Evolutionary conservation across 2,113 vertebrate species (phyloP), one percentile per base, ranked within the genome.

Genomic region (Pachypanchax playfairii): DNA sequence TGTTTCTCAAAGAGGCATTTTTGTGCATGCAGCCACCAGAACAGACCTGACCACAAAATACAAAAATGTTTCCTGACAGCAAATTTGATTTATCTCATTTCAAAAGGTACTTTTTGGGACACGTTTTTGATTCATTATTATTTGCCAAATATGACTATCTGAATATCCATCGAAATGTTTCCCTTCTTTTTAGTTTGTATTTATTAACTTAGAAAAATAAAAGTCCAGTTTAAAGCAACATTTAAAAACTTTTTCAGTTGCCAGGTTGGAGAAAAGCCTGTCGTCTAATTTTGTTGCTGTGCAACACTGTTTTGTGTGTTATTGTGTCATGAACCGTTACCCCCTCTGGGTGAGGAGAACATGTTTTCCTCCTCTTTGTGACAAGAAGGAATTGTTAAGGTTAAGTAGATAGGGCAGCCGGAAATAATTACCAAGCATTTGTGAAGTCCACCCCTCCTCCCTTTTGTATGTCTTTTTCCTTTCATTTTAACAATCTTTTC

Each of bases 401-500:
- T 94, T 95, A 93, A 95, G 92, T 94, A 92, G 92, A 92, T 90
- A 89, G 91, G 89, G 93, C 91, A 94, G 90, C 92, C 87, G 92
- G 94, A 95, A 96, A 93, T 94, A 94, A 91, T 94, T 94, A 93
- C 91, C 87, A 85, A 92, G 91, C 87, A 79, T 83, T 89, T 92
- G 87, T 77, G 73, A 85, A 75, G 50, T 39, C 58, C 49, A 46
- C 44, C 13, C 24, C 5, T 31, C 56, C 36, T 46, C 25, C 60
- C 44, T 57, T 82, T 91, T 81, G 77, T 85, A 90, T 88, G 85
- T 89, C 89, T 89, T 93, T 93, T 73, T 62, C 90, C 82, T 89
- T 85, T 83, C 61, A 77, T 81, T 87, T 77, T 39, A 69, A 73
- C 75, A 60, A 54, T 86, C 70, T 85, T 86, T 83, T 84, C 71